phyloP scores from a whole-genome alignment of 2,797 vertebrate species.

The Holocentrus rufus region DNA sequence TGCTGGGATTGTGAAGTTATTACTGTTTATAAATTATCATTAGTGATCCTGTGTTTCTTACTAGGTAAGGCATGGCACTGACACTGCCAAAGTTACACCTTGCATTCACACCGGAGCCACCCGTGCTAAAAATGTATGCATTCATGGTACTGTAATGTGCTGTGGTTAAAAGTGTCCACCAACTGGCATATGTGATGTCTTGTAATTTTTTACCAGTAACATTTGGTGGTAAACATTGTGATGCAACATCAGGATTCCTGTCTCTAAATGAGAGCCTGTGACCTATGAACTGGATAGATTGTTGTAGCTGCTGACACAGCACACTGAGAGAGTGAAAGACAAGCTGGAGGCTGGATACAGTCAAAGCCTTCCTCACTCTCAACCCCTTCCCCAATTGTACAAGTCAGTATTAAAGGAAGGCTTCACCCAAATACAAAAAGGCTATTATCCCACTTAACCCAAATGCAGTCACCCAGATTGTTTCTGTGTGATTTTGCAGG shows the following conservation, averaged over 20 bases:
- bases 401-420: neutral
- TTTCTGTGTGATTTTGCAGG: no score
- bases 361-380: neutral
- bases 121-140: conserved; percentile 38
- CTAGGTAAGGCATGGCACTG: conserved; percentile 59
- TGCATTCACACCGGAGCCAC: conserved; percentile 61
- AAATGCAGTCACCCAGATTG: no score
- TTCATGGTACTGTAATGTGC: conserved; percentile 61
- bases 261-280: neutral
- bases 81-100: conserved; percentile 60
- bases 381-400: neutral
- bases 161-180: conserved; percentile 67
- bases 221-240: conserved; percentile 22
- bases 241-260: conserved; percentile 6
- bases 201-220: conserved; percentile 16
- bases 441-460: no score
- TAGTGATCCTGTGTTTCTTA: conserved; percentile 56
- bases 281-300: neutral
- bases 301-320: neutral
- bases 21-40: conserved; percentile 37
- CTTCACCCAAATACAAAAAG: no score
- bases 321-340: neutral
- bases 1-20: conserved; percentile 57
- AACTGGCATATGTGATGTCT: conserved; percentile 73
- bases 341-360: neutral